phyloP scores from a whole-genome alignment of 2,888 invertebrate species.

The Parthenolecanium corni region DNA sequence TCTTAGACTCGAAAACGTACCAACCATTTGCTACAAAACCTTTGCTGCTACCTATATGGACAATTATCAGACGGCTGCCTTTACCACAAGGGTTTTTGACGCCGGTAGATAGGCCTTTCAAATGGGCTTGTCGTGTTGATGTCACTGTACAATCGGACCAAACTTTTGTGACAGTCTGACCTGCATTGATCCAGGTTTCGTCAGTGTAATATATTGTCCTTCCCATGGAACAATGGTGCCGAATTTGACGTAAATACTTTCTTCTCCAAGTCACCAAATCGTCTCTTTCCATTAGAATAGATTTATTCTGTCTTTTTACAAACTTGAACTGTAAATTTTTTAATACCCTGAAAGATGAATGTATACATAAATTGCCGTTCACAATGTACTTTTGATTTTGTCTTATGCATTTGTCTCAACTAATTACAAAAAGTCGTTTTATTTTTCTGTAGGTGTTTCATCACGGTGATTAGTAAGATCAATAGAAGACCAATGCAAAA shows the following conservation, averaged over 20 bases:
- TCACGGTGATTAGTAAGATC: too few species aligned
- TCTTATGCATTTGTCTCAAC: background rate
- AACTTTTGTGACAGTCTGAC: background rate
- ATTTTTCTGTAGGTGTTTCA: background rate
- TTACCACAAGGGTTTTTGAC: conserved; percentile 6
- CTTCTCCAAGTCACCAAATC: background rate
- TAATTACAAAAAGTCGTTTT: background rate
- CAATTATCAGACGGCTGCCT: conserved; percentile 24
- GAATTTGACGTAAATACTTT: background rate
- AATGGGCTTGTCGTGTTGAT: background rate
- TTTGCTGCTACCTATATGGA: conserved; percentile 15
- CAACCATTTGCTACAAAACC: conserved; percentile 33
- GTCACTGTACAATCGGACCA: conserved; percentile 12
- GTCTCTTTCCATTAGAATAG: background rate
- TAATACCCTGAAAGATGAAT: background rate
- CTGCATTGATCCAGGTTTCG: conserved; percentile 24
- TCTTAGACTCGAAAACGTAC: conserved; percentile 31
- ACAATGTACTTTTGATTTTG: background rate
- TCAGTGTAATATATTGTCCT: conserved; percentile 11
- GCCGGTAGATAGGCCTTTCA: background rate
- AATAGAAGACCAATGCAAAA: too few species aligned
- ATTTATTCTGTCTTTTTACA: background rate
- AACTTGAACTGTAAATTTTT: background rate
- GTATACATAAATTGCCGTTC: too few species aligned
- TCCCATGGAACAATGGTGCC: background rate